Evolutionary conservation across 2,113 vertebrate species (phyloP).

Genomic region (Bufo bufo): DNA sequence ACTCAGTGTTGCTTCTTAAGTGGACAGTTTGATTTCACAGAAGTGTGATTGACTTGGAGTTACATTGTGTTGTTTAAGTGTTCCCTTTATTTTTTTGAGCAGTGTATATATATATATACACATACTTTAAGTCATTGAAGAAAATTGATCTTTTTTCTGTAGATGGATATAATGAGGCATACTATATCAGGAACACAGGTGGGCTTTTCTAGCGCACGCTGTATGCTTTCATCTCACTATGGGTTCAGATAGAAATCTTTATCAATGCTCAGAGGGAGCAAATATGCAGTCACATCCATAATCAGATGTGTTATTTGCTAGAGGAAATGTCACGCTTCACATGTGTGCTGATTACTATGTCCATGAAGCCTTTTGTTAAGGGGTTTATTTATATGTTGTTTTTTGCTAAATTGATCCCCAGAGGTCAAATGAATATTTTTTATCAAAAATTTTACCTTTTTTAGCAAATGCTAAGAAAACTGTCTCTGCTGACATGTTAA

Average conservation of each 20-base stretch:
- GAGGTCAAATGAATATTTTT: background rate
- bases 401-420: background rate
- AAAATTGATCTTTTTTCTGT: slow-evolving; percentile 11
- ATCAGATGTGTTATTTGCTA: slow-evolving; percentile 44
- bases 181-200: slow-evolving; percentile 54
- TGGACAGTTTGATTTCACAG: too few species aligned
- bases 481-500: background rate
- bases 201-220: slow-evolving; percentile 43
- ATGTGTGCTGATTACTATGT: background rate
- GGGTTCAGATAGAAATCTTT: slow-evolving; percentile 53
- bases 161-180: slow-evolving; percentile 50
- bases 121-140: background rate
- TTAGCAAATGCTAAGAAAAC: background rate
- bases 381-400: background rate
- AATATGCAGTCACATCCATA: slow-evolving; percentile 50
- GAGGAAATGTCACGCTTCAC: slow-evolving; percentile 48
- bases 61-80: too few species aligned
- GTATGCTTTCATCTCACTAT: slow-evolving; percentile 53
- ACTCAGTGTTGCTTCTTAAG: too few species aligned
- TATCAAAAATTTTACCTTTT: background rate
- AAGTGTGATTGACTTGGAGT: too few species aligned
- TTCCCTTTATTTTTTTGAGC: too few species aligned
- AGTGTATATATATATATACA: slow-evolving; percentile 19
- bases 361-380: background rate
- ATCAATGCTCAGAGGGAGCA: slow-evolving; percentile 42